These are phyloP conservation scores for Knipowitschia caucasica DNA, from an alignment of 2,797 vertebrate genomes.

Conservation along the genomic window DNA sequence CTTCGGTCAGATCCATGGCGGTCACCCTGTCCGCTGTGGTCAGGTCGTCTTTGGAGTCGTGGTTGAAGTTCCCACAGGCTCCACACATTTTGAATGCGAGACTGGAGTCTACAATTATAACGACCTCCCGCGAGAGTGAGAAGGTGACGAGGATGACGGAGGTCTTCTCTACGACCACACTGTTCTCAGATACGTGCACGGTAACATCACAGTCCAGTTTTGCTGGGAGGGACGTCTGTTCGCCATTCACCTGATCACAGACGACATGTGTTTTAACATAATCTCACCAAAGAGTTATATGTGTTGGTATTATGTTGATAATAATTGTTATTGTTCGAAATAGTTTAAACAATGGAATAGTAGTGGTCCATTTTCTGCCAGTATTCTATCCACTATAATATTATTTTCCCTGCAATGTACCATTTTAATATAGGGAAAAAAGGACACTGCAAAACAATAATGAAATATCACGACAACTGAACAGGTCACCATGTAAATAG, in stretches of 20 bases:
- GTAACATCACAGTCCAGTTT: constrained; percentile 42
- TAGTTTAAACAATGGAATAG: neutral
- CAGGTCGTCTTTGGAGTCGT: constrained; percentile 64
- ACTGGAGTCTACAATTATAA: constrained; percentile 40
- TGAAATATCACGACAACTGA: too few species aligned
- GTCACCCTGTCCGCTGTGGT: constrained; percentile 41
- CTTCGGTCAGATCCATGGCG: constrained; percentile 36
- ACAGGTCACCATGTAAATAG: too few species aligned
- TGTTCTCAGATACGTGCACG: constrained; percentile 44
- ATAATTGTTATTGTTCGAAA: too few species aligned
- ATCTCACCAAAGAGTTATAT: too few species aligned
- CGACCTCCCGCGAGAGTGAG: constrained; percentile 55
- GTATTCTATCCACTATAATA: too few species aligned
- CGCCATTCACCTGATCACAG: constrained; percentile 72
- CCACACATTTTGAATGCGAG: constrained; percentile 69
- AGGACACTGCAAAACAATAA: too few species aligned
- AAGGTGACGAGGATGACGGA: constrained; percentile 63
- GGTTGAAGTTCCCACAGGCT: constrained; percentile 78
- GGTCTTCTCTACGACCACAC: constrained; percentile 52
- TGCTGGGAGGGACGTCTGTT: constrained; percentile 57
- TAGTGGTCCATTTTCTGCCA: too few species aligned
- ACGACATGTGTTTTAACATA: too few species aligned
- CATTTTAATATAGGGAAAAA: too few species aligned
- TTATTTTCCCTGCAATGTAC: too few species aligned
- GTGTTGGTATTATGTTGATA: too few species aligned